Percentiles rank a stretch among this genome's conserved stretches.
These are phyloP conservation scores for Xylota sylvarum DNA, from an alignment of 2,888 invertebrate genomes.

Conservation along the genomic window DNA sequence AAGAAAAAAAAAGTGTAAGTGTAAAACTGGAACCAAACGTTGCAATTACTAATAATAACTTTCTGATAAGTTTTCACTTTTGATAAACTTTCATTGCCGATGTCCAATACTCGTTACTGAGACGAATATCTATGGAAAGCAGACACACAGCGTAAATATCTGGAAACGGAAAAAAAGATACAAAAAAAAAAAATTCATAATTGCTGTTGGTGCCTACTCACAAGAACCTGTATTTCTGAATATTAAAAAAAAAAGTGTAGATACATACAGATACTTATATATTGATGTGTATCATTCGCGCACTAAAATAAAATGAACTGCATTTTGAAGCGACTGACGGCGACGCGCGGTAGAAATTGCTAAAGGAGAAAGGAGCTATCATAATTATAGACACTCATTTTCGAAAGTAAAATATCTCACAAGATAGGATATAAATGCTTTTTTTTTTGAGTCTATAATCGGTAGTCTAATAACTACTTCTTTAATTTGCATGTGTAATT, in stretches of 20 bases:
- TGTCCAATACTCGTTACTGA: conserved; percentile 43
- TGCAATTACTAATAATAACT: conserved; percentile 68
- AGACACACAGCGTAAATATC: conserved; percentile 49
- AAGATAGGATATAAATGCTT: background rate
- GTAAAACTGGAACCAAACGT: conserved; percentile 64
- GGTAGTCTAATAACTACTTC: background rate
- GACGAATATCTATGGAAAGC: conserved; percentile 58
- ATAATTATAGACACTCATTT: conserved; percentile 16
- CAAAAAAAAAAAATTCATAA: conserved; percentile 39
- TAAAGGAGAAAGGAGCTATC: conserved; percentile 56
- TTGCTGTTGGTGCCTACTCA: conserved; percentile 35
- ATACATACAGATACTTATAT: background rate
- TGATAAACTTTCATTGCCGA: conserved; percentile 71
- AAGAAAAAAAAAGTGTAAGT: conserved; percentile 48
- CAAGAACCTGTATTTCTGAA: conserved; percentile 66
- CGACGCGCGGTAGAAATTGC: conserved; percentile 31
- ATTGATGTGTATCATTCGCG: conserved; percentile 23
- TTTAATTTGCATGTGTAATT: background rate
- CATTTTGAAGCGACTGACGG: background rate
- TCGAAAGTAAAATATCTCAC: conserved; percentile 29
- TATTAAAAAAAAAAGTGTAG: conserved; percentile 32
- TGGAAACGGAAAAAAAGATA: conserved; percentile 55
- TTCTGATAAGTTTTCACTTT: conserved; percentile 74
- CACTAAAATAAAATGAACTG: conserved; percentile 31
- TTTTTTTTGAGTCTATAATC: background rate